Percentiles rank a stretch among this genome's conserved stretches.
Evolutionary conservation across 2,888 invertebrate species (phyloP).

Genomic region (Tipula helvola): DNA sequence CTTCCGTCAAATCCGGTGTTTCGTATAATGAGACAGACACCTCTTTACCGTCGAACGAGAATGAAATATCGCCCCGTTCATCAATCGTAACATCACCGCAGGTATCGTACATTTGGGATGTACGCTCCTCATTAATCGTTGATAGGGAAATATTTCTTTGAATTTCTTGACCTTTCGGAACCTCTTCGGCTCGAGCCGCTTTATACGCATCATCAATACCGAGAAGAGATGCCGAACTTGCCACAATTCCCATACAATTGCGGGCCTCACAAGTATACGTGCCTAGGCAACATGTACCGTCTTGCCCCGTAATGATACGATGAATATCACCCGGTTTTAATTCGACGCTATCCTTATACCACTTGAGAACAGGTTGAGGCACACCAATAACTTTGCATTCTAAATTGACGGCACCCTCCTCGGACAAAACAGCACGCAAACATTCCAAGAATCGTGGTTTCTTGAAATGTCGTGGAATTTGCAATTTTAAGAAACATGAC

Average conservation of each 20-base stretch:
- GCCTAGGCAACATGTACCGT: conserved; percentile 79
- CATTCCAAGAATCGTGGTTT: conserved; percentile 79
- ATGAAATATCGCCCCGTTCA: conserved; percentile 75
- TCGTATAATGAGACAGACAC: conserved; percentile 84
- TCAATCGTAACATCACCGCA: conserved; percentile 65
- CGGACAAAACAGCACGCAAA: conserved; percentile 70
- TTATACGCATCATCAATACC: conserved; percentile 70
- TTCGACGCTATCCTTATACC: conserved; percentile 86
- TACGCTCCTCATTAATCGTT: conserved; percentile 82
- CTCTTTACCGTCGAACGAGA: conserved; percentile 85
- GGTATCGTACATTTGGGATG: conserved; percentile 77
- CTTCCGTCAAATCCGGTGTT: conserved; percentile 84
- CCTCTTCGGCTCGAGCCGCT: conserved; percentile 38
- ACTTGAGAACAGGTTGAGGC: conserved; percentile 77
- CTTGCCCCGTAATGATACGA: conserved; percentile 78
- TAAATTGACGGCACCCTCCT: conserved; percentile 72
- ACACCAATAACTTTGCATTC: conserved; percentile 90
- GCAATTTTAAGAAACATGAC: conserved; percentile 71
- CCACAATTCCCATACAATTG: conserved; percentile 83
- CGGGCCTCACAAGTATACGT: conserved; percentile 84
- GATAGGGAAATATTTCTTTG: conserved; percentile 73
- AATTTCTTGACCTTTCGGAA: conserved; percentile 29
- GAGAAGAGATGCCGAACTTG: conserved; percentile 75
- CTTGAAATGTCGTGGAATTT: conserved; percentile 78
- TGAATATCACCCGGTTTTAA: conserved; percentile 85